phyloP scores from a whole-genome alignment of 2,113 vertebrate species.

The Festucalex cinctus region DNA sequence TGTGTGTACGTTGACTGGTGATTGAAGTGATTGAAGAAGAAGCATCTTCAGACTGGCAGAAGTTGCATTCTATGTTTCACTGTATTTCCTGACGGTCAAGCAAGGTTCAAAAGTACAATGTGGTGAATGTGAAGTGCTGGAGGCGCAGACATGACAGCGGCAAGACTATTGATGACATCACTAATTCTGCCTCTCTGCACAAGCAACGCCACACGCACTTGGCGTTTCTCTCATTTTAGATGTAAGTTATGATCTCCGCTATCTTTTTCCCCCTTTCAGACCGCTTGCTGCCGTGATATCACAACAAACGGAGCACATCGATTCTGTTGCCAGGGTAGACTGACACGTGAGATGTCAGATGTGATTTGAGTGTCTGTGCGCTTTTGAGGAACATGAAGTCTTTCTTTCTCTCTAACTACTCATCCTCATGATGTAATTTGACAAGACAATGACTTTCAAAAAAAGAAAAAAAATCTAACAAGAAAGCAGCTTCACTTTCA shows the following conservation, averaged over 20 bases:
- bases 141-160: constrained; percentile 7
- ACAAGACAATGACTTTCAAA: not conserved
- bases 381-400: not conserved
- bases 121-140: constrained; percentile 13
- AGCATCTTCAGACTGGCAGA: not conserved
- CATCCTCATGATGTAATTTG: not conserved
- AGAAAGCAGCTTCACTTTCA: constrained; percentile 5
- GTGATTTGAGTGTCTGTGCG: not conserved
- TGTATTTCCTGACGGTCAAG: constrained; percentile 10
- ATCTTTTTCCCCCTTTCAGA: not conserved
- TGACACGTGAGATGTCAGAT: not conserved
- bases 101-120: not conserved
- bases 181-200: constrained; percentile 10
- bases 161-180: constrained; percentile 31
- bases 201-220: not conserved
- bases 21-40: not conserved
- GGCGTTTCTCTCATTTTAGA: constrained; percentile 12
- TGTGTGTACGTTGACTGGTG: not conserved
- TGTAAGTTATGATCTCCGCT: constrained; percentile 7
- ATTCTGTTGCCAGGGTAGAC: constrained; percentile 2
- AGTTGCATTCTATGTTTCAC: not conserved
- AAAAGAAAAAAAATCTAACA: constrained; percentile 10
- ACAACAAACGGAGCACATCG: not conserved
- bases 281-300: constrained; percentile 1
- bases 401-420: not conserved